Evolutionary conservation across 2,888 invertebrate species (phyloP).

Genomic region (Enchytraeus crypticus): DNA sequence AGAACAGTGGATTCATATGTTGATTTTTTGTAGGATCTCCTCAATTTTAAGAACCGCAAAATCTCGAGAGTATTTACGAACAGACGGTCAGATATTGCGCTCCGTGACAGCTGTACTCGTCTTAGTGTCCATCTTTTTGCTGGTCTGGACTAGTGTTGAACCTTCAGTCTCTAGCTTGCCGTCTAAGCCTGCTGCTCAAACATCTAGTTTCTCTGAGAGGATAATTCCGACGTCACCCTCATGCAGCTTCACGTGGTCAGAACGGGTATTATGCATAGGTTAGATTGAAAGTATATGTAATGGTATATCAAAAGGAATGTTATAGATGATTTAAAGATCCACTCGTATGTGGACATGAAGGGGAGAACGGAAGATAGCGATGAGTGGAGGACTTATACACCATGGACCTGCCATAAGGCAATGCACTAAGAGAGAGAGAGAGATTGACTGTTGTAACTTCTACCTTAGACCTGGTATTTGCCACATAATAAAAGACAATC

Average conservation of each 20-base stretch:
- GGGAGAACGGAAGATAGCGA: no score
- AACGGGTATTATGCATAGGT: not conserved
- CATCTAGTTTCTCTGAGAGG: not conserved
- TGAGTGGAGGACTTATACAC: no score
- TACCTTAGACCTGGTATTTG: no score
- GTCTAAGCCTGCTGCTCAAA: no score
- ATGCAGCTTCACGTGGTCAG: not conserved
- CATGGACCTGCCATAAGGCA: no score
- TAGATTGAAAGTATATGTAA: not conserved
- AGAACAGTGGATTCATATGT: no score
- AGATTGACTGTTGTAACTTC: no score
- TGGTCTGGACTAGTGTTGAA: slow-evolving; percentile 70
- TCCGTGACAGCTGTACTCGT: slow-evolving; percentile 84
- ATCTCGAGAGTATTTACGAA: slow-evolving; percentile 81
- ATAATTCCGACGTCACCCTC: not conserved
- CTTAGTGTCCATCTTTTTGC: slow-evolving; percentile 76
- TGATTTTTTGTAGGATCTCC: slow-evolving; percentile 78
- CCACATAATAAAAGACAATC: no score
- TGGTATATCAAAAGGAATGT: no score
- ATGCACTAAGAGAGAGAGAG: no score
- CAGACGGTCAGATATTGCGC: slow-evolving; percentile 80
- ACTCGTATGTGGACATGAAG: no score
- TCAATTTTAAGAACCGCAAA: slow-evolving; percentile 84
- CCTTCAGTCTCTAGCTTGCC: slow-evolving; percentile 12
- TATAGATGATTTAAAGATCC: no score